Base-by-base conservation (phyloP, 2,888 invertebrate species). In the Dorcus hopei region DNA sequence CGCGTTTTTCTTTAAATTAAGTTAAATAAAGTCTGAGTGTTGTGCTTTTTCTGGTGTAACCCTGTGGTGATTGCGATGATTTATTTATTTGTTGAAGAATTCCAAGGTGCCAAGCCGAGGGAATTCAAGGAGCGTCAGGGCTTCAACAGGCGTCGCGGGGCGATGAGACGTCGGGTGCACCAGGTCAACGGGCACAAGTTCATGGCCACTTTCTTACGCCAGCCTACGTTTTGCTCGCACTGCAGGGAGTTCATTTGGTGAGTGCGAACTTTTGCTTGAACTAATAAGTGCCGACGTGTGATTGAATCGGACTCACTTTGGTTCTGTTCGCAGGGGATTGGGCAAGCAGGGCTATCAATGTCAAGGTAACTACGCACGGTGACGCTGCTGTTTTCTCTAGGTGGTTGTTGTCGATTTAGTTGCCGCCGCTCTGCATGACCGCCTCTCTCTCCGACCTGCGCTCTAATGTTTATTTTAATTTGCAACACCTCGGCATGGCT, bases 211-310 rank as follows among this genome's bases (percentile, higher is more conserved):
- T 97, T 96, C 82, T 87, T 99, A 73, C 87, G 96, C 53, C 99
- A 99, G 81, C 98, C 98, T 67, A 98, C 98, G 70, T 99, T 99
- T 84, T 99, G 99, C 86, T 97, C 97, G 76, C 96, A 97, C 82
- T 99, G 99, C 83, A 89, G 93, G 70, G 97, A 97, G 82, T 99
- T 99, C 81, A 98, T 99, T 79, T 98, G 98, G 98, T 95, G 79
- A 83, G 86, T 80, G 33, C 14, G 23, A 11, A 9, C 8, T 43
- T 50, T 33, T 9, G 11, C 16, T 26, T 57, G 16, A 41, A 33
- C 41, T 26, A 33, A 33, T 33, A 33, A 33, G 26, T 0, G 49
- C 14, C 14, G 39, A 49, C 16, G 16, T 45, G 56, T 47, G 56
- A 47, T 23, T 52, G 41, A 43, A 23, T 52, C 54, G 26, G 26